These are phyloP conservation scores for Illadopsis cleaveri DNA, from an alignment of 2,113 vertebrate genomes.

Conservation along the genomic window DNA sequence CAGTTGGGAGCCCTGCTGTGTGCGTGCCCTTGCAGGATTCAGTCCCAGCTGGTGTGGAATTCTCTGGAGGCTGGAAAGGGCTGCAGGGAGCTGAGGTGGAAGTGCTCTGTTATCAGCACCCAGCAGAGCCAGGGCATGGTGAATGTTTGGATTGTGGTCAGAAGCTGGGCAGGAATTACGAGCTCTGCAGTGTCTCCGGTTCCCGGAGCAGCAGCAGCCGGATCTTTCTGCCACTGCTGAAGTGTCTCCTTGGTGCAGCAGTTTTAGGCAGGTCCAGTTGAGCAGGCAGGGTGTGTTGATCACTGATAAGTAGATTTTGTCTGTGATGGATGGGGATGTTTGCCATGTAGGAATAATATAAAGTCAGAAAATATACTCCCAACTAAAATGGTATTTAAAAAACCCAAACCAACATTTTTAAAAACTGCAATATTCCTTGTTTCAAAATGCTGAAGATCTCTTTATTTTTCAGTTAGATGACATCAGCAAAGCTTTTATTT, in stretches of 20 bases:
- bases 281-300: neutral
- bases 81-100: neutral
- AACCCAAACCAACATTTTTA: rapidly evolving
- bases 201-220: neutral
- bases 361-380: neutral
- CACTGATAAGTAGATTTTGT: neutral
- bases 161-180: neutral
- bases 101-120: neutral
- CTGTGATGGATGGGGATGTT: neutral
- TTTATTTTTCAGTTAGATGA: neutral
- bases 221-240: neutral
- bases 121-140: neutral
- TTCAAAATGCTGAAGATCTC: neutral
- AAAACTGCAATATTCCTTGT: neutral
- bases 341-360: neutral
- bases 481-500: neutral
- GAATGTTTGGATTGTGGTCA: neutral
- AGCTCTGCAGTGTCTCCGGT: rapidly evolving
- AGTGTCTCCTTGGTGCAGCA: neutral
- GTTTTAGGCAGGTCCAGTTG: neutral
- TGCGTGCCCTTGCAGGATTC: neutral
- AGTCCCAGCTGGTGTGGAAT: neutral
- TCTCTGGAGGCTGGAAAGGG: neutral
- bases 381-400: neutral
- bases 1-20: neutral